These are phyloP conservation scores for Pangasius macronema DNA, from an alignment of 2,797 vertebrate species.

Conservation along the genomic window DNA sequence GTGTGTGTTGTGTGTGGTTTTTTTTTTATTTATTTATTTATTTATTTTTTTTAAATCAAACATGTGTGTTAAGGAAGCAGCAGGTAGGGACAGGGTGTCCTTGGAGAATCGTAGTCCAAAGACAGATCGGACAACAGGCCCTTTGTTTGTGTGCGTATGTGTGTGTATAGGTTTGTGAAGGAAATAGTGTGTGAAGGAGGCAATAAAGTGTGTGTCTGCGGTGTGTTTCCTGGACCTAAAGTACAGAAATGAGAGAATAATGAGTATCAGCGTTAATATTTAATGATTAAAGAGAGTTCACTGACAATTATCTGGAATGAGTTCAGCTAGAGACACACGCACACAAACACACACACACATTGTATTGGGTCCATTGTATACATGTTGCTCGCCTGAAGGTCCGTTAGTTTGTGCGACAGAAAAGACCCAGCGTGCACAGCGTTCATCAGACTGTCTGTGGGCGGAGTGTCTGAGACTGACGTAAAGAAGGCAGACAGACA, in stretches of 20 bases:
- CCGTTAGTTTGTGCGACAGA: background rate
- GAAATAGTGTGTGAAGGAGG: background rate
- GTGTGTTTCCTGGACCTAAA: constrained; percentile 9
- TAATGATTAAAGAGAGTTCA: background rate
- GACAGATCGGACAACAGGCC: constrained; percentile 34
- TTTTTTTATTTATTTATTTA: background rate
- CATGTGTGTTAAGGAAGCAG: background rate
- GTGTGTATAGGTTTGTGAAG: background rate
- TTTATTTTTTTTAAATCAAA: background rate
- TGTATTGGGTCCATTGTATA: background rate
- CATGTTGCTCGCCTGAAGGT: background rate
- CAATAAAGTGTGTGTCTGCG: background rate
- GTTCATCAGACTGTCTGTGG: constrained; percentile 13
- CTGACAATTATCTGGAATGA: background rate
- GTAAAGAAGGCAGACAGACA: background rate
- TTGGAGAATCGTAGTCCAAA: constrained; percentile 28
- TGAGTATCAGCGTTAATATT: background rate
- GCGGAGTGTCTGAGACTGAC: background rate
- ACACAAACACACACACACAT: background rate
- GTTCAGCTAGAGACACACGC: background rate
- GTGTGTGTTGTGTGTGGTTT: background rate
- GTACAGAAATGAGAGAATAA: background rate
- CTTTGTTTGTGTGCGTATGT: constrained; percentile 34
- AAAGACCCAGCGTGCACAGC: background rate
- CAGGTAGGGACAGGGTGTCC: constrained; percentile 39